Percentiles rank a stretch among this genome's conserved stretches.
Conservation (phyloP, 2,113 vertebrate genomes). For the Trinectes maculatus region DNA sequence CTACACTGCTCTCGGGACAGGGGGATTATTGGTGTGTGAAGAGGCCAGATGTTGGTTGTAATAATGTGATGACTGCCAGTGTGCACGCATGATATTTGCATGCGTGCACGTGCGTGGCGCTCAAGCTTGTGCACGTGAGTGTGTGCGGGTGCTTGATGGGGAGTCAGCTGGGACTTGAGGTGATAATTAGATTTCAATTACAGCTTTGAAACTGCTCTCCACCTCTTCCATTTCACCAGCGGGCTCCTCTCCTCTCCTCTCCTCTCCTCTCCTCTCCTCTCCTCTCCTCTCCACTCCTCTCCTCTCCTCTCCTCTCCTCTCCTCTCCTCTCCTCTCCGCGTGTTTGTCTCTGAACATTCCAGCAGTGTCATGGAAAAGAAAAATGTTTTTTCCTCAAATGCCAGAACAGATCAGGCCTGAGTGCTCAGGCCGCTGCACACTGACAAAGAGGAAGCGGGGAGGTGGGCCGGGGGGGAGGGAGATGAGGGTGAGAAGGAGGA, state of each 20-base stretch:
- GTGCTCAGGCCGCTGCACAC: constrained; percentile 69
- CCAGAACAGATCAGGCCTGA: constrained; percentile 73
- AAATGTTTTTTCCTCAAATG: constrained; percentile 74
- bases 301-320: neutral
- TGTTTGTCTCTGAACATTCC: constrained; percentile 67
- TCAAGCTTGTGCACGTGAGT: constrained; percentile 5
- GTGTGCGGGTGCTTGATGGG: constrained; percentile 29
- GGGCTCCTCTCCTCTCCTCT: constrained; percentile 7
- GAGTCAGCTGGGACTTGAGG: constrained; percentile 75
- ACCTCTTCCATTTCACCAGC: constrained; percentile 56
- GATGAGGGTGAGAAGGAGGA: constrained; percentile 29
- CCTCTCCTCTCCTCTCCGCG: constrained; percentile 14
- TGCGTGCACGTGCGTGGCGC: constrained; percentile 35
- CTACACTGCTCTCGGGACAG: constrained; percentile 64
- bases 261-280: neutral
- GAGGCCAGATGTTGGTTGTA: constrained; percentile 75
- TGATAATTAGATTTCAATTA: constrained; percentile 84
- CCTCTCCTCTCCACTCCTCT: neutral
- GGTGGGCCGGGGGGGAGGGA: neutral
- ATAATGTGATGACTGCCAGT: constrained; percentile 60
- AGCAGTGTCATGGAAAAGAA: constrained; percentile 67
- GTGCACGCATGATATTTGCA: constrained; percentile 50
- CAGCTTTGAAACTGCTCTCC: constrained; percentile 64
- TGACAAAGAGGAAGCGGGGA: constrained; percentile 59
- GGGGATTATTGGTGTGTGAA: constrained; percentile 77